Percentiles rank a stretch among this genome's conserved stretches.
Conservation (phyloP, 1,140 invertebrate species). For the Mizuhopecten yessoensis region DNA sequence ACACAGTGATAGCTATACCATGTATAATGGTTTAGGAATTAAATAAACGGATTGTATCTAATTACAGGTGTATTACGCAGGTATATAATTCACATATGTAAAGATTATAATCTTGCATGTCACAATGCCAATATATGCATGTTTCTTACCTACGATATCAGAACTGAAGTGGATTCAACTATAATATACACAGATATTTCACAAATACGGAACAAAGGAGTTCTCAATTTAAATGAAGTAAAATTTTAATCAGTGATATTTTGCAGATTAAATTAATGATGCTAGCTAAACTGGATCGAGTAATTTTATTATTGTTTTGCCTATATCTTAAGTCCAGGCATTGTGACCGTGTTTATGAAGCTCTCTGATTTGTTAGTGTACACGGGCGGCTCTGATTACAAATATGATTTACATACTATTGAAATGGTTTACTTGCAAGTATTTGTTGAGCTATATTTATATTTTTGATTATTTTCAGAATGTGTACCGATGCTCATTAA, state of each 20-base stretch:
- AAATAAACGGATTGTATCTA: background rate
- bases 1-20: background rate
- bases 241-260: too few species aligned
- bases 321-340: background rate
- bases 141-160: too few species aligned
- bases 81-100: background rate
- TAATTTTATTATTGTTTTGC: background rate
- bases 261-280: too few species aligned
- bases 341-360: background rate
- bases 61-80: background rate
- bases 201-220: too few species aligned
- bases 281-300: too few species aligned
- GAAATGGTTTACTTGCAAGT: background rate
- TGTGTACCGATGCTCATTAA: constrained; percentile 19
- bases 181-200: too few species aligned
- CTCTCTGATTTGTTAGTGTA: background rate
- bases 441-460: constrained; percentile 34
- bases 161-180: too few species aligned
- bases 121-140: background rate
- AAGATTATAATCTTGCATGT: background rate
- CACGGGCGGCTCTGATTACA: background rate
- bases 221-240: too few species aligned
- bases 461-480: constrained; percentile 33
- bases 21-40: background rate
- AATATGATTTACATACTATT: constrained; percentile 26